Evolutionary conservation across 1,140 invertebrate genomes (phyloP), one percentile per base, ranked within the genome.

Genomic region (Lepidurus apus): DNA sequence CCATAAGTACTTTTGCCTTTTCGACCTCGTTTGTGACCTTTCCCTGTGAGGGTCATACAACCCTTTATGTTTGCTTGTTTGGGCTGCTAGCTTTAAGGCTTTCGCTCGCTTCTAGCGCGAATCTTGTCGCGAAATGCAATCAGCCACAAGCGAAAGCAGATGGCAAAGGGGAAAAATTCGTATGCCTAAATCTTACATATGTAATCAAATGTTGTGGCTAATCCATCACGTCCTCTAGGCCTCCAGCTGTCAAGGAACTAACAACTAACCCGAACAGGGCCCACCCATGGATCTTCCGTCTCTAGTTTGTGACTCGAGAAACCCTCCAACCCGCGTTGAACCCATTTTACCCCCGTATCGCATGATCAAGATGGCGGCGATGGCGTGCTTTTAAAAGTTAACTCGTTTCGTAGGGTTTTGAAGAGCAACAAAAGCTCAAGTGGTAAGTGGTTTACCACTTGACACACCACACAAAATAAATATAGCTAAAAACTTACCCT

Each of bases 181-280:
- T 10, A 47, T 47, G 9, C 5, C 17, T 47, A 17, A 47, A 21
- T 21, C 9, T 65, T 65, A 65, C 53, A 65, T 65, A 17, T 21
- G 53, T 21, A 65, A 65, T 65, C 53, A 65, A 65, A 65, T 65
- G 53, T 65, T 65, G 53, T 65, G 53, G 53, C 53, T 65, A 21
- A 65, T 65, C 53, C 53, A 65, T 65, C 53, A 65, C 8, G 53
- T 65, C 21, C 21, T 17, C 53, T 65, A 65, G 17, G 7, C 53
- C 13, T 65, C 53, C 53, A 65, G 53, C 53, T 65, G 53, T 65
- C 53, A 65, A 65, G 53, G 21, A 65, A 65, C 53, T 65, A 65
- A 65, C 53, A 21, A 13, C 17, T 65, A 65, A 65, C 53, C 53
- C 53, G 6, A 65, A 17, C 34, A 2, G 21, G 53, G 53, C 53